Evolutionary conservation across 2,113 vertebrate genomes (phyloP).

Genomic region (Stictonetta naevosa): DNA sequence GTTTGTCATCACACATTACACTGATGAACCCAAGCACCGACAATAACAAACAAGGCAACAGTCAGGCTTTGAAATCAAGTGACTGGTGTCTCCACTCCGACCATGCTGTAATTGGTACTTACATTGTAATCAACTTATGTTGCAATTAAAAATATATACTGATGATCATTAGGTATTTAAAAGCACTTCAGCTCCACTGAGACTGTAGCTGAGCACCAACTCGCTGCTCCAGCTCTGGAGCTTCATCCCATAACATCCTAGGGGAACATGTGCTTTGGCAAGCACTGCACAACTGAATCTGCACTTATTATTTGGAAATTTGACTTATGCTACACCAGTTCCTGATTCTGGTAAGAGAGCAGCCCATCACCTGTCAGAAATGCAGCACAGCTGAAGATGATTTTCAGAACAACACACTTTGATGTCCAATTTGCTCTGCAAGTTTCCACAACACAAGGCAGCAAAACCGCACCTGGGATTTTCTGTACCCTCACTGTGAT

Average conservation of each 20-base stretch:
- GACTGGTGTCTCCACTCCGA: background rate
- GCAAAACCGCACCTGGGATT: background rate
- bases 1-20: background rate
- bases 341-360: background rate
- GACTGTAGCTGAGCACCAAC: background rate
- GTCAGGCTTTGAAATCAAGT: background rate
- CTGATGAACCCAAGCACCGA: background rate
- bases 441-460: background rate
- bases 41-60: background rate
- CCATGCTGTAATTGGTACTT: background rate
- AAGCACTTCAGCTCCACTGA: background rate
- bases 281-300: background rate
- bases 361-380: background rate
- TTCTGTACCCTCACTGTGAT: rapidly evolving
- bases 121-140: background rate
- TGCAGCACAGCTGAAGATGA: background rate
- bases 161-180: background rate
- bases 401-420: background rate
- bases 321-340: background rate
- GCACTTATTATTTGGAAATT: background rate
- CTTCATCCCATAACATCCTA: background rate
- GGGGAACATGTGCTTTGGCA: background rate
- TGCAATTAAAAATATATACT: background rate
- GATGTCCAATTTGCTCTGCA: background rate
- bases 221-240: background rate